Percentiles rank a stretch among this genome's conserved stretches.
Evolutionary conservation across 30 jellyfish, hydroid and myxozoan genomes (phyloP).

Genomic region (Aurelia sp.): DNA sequence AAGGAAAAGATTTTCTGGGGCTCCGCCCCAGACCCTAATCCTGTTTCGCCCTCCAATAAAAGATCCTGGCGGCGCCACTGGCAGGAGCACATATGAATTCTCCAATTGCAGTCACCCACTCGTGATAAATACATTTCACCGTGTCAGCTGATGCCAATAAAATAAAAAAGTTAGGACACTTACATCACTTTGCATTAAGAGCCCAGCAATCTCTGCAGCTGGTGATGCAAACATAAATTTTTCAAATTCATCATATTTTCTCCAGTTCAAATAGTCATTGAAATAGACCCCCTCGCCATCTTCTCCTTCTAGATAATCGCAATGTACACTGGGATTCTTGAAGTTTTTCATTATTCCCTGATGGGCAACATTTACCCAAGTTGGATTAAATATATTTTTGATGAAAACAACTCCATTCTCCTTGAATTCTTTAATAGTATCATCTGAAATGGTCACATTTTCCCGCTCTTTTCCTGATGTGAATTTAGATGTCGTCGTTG

Average conservation of each 20-base stretch:
- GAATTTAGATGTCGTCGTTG: too few species aligned
- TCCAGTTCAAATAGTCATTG: slow-evolving; percentile 83
- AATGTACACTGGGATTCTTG: slow-evolving; percentile 52
- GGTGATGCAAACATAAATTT: slow-evolving; percentile 66
- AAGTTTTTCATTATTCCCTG: slow-evolving; percentile 63
- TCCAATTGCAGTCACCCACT: too few species aligned
- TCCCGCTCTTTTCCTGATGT: too few species aligned
- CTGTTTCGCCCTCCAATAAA: too few species aligned
- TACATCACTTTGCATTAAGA: slow-evolving; percentile 64
- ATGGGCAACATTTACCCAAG: slow-evolving; percentile 58
- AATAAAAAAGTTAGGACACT: background rate
- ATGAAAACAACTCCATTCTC: slow-evolving; percentile 83
- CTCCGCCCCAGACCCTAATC: too few species aligned
- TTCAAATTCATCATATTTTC: slow-evolving; percentile 40
- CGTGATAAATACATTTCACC: too few species aligned
- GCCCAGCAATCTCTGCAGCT: slow-evolving; percentile 79
- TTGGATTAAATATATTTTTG: slow-evolving; percentile 45
- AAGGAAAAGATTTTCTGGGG: too few species aligned
- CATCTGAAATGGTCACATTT: too few species aligned
- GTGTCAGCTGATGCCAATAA: too few species aligned
- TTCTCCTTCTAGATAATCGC: slow-evolving; percentile 68
- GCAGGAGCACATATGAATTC: too few species aligned
- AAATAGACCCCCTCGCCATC: slow-evolving; percentile 71
- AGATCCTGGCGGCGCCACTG: too few species aligned
- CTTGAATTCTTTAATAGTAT: slow-evolving; percentile 48